phyloP scores from a whole-genome alignment of 2,797 vertebrate species.

The Dallia pectoralis region DNA sequence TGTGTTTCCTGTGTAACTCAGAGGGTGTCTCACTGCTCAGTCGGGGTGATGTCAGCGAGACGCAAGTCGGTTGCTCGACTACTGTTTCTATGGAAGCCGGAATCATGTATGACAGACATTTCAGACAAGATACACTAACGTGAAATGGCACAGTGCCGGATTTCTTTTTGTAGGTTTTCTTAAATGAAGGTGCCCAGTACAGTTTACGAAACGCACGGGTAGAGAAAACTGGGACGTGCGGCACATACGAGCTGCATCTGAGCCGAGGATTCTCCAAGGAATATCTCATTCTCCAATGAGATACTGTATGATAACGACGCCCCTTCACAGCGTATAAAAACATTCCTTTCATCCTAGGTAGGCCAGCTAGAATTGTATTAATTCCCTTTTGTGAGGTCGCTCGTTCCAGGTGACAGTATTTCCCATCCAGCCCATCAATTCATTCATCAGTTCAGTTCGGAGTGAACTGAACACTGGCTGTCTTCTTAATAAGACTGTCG shows the following conservation, averaged over 20 bases:
- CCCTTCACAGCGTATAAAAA: conserved; percentile 56
- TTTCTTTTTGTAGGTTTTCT: background rate
- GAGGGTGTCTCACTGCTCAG: background rate
- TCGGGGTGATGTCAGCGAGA: background rate
- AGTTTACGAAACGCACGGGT: conserved; percentile 28
- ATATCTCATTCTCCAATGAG: conserved; percentile 52
- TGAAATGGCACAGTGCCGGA: background rate
- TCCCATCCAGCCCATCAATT: background rate
- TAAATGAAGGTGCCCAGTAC: conserved; percentile 29
- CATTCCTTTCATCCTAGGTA: conserved; percentile 26
- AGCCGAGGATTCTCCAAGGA: conserved; percentile 42
- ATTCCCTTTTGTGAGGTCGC: background rate
- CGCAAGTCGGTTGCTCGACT: background rate
- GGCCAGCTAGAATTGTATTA: conserved; percentile 6
- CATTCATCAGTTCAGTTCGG: background rate
- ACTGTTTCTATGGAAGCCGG: background rate
- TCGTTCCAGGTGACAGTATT: background rate
- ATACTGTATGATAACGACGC: conserved; percentile 54
- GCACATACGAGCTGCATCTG: conserved; percentile 27
- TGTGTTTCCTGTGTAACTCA: background rate
- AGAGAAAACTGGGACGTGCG: conserved; percentile 18
- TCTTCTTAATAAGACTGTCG: background rate
- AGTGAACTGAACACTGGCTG: background rate
- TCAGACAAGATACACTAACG: background rate
- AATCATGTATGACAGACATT: background rate